These are phyloP conservation scores for Paracentrotus lividus DNA, from an alignment of 53 echinoderm and acorn worm species.

Conservation along the genomic window DNA sequence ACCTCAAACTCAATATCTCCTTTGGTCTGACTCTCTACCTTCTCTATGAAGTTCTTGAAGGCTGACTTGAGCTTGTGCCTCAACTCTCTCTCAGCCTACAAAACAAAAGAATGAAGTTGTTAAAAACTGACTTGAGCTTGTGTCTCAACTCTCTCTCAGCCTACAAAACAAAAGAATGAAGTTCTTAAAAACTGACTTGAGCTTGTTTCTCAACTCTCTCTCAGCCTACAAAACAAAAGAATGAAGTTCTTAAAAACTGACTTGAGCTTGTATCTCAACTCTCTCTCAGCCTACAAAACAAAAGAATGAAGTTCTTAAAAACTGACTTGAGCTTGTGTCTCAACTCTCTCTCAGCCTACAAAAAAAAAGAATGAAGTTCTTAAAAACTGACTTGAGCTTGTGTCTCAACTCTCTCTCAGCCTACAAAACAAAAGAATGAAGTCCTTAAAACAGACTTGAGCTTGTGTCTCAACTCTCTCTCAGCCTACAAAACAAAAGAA, in stretches of 20 bases:
- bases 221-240: too few species aligned
- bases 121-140: conserved; percentile 98
- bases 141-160: conserved; percentile 96
- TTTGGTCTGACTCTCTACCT: conserved; percentile 94
- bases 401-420: conserved; percentile 96
- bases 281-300: too few species aligned
- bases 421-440: conserved; percentile 79
- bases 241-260: too few species aligned
- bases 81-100: conserved; percentile 92
- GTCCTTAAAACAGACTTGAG: conserved; percentile 97
- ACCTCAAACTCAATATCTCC: conserved; percentile 98
- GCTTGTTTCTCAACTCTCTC: too few species aligned
- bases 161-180: conserved; percentile 40
- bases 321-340: too few species aligned
- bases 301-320: too few species aligned
- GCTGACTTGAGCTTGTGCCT: conserved; percentile 98
- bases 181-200: too few species aligned
- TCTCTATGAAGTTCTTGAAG: conserved; percentile 99
- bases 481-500: conserved; percentile 74
- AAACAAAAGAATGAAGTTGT: conserved; percentile 83
- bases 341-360: too few species aligned
- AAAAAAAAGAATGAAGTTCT: conserved; percentile 99
- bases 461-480: conserved; percentile 96
- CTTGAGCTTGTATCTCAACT: too few species aligned
- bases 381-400: conserved; percentile 98